Percentiles rank a stretch among this genome's conserved stretches.
Evolutionary conservation across 2,888 invertebrate species (phyloP).

Genomic region (Scaptomyza cyrtandrae): DNA sequence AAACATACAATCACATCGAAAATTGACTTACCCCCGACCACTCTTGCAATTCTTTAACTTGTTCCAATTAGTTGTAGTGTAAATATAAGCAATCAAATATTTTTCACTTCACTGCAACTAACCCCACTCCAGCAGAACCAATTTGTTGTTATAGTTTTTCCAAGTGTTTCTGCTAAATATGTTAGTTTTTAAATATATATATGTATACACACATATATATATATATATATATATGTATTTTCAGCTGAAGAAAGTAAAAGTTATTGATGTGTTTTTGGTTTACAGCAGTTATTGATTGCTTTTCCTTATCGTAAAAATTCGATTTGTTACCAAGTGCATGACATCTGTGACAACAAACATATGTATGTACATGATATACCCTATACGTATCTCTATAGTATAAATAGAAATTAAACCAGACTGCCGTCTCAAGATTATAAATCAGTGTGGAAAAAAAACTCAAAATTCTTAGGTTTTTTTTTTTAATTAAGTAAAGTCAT

Average conservation of each 20-base stretch:
- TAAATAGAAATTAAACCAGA: neutral
- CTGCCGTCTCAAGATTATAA: neutral
- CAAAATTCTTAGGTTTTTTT: neutral
- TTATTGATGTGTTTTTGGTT: conserved; percentile 9
- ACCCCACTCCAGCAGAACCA: neutral
- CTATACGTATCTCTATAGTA: neutral
- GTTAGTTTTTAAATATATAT: no score
- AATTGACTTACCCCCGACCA: conserved; percentile 41
- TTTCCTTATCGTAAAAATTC: conserved; percentile 12
- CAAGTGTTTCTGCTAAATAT: neutral
- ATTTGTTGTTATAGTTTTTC: neutral
- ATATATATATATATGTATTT: neutral
- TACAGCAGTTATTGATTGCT: conserved; percentile 14
- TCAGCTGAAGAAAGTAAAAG: conserved; percentile 27
- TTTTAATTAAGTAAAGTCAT: no score
- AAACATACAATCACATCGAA: conserved; percentile 11
- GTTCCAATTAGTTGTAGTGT: conserved; percentile 31
- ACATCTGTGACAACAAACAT: neutral
- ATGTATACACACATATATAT: no score
- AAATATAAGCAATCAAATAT: conserved; percentile 21
- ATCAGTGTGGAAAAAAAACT: neutral
- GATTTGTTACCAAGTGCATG: conserved; percentile 38
- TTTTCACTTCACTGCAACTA: conserved; percentile 11
- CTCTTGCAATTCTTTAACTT: neutral
- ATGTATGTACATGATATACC: neutral